These are phyloP conservation scores for Napeogenes inachia DNA, from an alignment of 2,888 invertebrate species.

Conservation along the genomic window DNA sequence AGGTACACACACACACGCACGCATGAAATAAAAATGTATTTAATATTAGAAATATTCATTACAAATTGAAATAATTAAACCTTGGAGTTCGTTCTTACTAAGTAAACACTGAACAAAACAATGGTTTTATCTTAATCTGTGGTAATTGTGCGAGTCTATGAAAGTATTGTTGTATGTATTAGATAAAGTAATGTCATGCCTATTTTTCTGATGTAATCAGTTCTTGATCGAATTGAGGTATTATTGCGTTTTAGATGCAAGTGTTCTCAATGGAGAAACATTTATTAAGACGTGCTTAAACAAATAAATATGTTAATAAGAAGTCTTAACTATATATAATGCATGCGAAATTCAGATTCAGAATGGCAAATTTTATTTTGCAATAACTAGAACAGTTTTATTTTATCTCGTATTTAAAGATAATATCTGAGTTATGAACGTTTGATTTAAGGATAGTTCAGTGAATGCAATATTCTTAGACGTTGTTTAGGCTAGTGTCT, in stretches of 20 bases:
- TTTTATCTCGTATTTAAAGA: too few species aligned
- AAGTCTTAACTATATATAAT: too few species aligned
- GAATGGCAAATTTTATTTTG: too few species aligned
- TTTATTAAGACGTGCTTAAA: too few species aligned
- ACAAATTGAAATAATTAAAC: not conserved
- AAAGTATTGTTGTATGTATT: conserved; percentile 3
- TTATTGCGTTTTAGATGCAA: too few species aligned
- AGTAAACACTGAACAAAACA: not conserved
- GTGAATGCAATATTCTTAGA: conserved; percentile 13
- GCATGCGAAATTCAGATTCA: too few species aligned
- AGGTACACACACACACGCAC: conserved; percentile 53
- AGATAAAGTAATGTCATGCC: not conserved
- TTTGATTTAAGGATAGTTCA: conserved; percentile 6
- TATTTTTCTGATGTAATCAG: not conserved
- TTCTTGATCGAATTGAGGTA: not conserved
- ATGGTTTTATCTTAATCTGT: conserved; percentile 7
- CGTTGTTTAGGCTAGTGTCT: conserved; percentile 9
- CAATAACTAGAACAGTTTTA: too few species aligned
- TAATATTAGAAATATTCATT: not conserved
- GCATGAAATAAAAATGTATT: not conserved
- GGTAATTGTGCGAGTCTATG: conserved; percentile 6
- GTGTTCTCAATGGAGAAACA: too few species aligned
- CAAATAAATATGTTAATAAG: too few species aligned
- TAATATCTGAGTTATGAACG: conserved; percentile 6
- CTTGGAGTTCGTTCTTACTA: not conserved